Base-by-base conservation (phyloP, 2,113 vertebrate genomes). In the Lampris incognitus region DNA sequence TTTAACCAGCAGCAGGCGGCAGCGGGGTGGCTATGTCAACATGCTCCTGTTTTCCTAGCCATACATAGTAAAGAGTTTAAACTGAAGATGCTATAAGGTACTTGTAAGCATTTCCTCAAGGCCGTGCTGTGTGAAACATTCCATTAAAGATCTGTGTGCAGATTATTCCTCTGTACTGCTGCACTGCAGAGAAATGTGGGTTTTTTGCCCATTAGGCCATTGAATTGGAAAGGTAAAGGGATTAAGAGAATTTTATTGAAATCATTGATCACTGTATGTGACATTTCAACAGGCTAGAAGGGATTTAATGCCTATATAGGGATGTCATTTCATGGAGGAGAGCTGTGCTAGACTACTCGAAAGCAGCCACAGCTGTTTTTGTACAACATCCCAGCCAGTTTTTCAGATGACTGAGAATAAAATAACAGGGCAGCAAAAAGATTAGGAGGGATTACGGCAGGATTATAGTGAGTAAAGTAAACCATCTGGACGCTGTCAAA, bases 391-490 rank as follows among this genome's bases (percentile, higher is more conserved):
- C 64, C 72, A 70, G 40, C 72, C 72, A 82, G 78, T 72, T 68
- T 49, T 46, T 83, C 75, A 75, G n/a, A 87, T 75, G 61, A 62
- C 60, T 69, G 76, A 62, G 71, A 85, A 78, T 63, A 72, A 69
- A 77, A 85, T 54, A n/a, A 81, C 74, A 68, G 64, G 79, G 24
- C 37, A 72, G 69, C 56, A 65, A 70, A 9, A 61, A 79, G 87
- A 89, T 84, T 83, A 84, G 49, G 69, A 76, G 7, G 58, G 81
- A 80, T 76, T 85, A 78, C 49, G 49, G 69, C 74, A 8, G 58
- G 81, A 80, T 76, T 85, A 78, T 51, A 55, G 69, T 71, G 54
- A 74, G 44, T 75, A 64, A 65, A 44, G 59, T 64, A 69, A 86
- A 78, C 24, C 76, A 75, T 81, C 50, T 49, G 59, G 80, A 73